Conservation (phyloP, 2,113 vertebrate species). For the Hyla sarda region DNA sequence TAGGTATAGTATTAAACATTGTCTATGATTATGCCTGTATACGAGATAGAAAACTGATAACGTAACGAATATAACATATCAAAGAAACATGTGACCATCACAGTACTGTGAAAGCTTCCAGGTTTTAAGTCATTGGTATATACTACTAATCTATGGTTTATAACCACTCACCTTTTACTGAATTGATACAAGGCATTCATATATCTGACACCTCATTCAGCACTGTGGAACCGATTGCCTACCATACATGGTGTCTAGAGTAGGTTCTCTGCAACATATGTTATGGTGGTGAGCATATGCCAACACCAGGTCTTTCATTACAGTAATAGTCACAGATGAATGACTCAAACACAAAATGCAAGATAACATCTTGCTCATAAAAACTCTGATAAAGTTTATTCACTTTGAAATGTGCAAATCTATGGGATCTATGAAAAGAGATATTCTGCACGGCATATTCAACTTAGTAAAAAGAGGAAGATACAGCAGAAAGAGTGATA, state of each 20-base stretch:
- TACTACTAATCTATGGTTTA: not conserved
- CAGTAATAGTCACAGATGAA: slow-evolving; percentile 13
- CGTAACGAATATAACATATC: not conserved
- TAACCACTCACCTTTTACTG: not conserved
- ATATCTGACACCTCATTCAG: not conserved
- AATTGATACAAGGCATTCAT: not conserved
- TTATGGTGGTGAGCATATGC: too few species aligned
- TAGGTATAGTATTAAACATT: too few species aligned
- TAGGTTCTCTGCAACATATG: not conserved
- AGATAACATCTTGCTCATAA: slow-evolving; percentile 45
- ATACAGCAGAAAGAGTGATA: too few species aligned
- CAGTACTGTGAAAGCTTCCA: not conserved
- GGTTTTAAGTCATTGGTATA: not conserved
- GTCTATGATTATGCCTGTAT: not conserved
- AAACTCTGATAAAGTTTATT: slow-evolving; percentile 54
- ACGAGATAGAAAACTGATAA: not conserved
- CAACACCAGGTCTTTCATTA: not conserved
- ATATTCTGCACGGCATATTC: too few species aligned
- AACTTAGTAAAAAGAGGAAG: too few species aligned
- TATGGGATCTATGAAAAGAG: too few species aligned
- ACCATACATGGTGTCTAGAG: not conserved
- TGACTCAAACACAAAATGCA: not conserved
- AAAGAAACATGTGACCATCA: slow-evolving; percentile 10
- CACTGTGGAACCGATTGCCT: not conserved
- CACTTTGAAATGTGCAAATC: not conserved